phyloP scores from a whole-genome alignment of 1,140 invertebrate genomes.

The Platyscapa corneri region DNA sequence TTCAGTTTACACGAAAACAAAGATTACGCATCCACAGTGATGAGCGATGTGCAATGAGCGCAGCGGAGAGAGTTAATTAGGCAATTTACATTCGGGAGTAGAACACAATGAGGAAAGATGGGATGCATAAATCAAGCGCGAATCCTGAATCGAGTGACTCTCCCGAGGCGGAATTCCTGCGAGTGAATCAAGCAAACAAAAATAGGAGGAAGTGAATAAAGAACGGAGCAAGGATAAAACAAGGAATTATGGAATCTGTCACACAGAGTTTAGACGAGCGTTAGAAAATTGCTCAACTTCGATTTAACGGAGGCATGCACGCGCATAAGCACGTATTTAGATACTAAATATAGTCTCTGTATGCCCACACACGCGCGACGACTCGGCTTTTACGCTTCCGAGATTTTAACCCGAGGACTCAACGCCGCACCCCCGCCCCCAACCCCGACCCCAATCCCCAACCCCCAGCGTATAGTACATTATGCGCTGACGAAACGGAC shows the following conservation, averaged over 20 bases:
- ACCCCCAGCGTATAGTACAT: background rate
- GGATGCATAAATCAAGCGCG: background rate
- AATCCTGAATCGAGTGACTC: background rate
- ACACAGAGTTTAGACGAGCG: slow-evolving; percentile 17
- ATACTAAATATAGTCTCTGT: slow-evolving; percentile 21
- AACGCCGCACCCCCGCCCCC: background rate
- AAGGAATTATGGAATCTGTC: background rate
- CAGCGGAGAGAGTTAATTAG: background rate
- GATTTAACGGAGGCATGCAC: slow-evolving; percentile 23
- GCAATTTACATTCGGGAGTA: background rate
- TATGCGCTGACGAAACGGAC: slow-evolving; percentile 2
- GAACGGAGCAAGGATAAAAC: background rate
- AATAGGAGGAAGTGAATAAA: background rate
- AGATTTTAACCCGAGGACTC: slow-evolving; percentile 7
- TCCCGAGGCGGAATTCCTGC: background rate
- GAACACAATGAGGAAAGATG: background rate
- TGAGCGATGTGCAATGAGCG: background rate
- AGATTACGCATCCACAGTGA: background rate
- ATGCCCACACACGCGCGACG: slow-evolving; percentile 17
- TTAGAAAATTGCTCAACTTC: slow-evolving; percentile 21
- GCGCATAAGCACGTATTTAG: slow-evolving; percentile 24
- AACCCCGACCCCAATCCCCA: too few relatives aligned
- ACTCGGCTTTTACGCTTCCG: slow-evolving; percentile 25
- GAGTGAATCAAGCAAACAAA: slow-evolving; percentile 1
- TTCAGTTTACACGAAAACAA: background rate